Percentiles rank a stretch among this genome's conserved stretches.
These are phyloP conservation scores for Acinonyx jubatus DNA, from an alignment of 2,113 vertebrate genomes.

Conservation along the genomic window DNA sequence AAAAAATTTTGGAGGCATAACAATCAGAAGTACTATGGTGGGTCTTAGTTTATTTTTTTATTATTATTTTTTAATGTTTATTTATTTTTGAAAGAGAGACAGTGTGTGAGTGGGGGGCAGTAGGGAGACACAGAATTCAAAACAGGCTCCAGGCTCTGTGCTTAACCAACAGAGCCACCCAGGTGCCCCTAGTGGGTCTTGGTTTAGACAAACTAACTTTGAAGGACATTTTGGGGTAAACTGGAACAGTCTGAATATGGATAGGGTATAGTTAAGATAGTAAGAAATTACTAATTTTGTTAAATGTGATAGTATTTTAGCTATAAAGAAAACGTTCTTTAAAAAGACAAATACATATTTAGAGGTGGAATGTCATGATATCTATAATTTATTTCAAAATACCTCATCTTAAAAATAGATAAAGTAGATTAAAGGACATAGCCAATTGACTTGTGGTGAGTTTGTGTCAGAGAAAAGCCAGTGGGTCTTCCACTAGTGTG, in stretches of 20 bases:
- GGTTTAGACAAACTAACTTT: not conserved
- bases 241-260: not conserved
- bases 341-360: not conserved
- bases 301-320: not conserved
- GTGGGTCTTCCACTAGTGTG: not conserved
- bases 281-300: conserved; percentile 4
- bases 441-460: not conserved
- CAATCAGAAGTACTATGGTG: not conserved
- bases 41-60: not conserved
- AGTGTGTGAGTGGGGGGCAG: too few relatives aligned
- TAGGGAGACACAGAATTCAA: too few relatives aligned
- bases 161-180: too few relatives aligned
- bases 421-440: not conserved
- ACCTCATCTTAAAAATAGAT: not conserved
- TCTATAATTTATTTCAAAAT: conserved; percentile 24
- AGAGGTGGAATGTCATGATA: not conserved
- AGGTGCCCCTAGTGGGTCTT: not conserved
- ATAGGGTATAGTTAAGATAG: not conserved
- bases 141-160: too few relatives aligned
- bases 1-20: not conserved
- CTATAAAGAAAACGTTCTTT: not conserved
- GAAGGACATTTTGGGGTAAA: not conserved
- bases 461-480: not conserved
- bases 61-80: too few relatives aligned
- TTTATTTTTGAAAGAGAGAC: too few relatives aligned